Conservation (phyloP, 2,797 vertebrate genomes). For the Aulostomus chinensis region DNA sequence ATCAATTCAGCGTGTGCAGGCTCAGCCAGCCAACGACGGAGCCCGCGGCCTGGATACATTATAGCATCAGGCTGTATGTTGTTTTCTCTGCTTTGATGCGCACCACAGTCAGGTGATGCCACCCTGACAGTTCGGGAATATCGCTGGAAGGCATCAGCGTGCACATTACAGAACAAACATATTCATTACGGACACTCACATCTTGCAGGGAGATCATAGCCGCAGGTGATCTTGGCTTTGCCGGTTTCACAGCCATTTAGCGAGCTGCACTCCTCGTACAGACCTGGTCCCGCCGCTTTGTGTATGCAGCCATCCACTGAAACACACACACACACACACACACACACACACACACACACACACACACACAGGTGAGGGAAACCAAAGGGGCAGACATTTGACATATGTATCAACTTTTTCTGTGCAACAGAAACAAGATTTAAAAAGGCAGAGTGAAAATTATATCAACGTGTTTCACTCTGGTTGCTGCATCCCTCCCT, state of each 20-base stretch:
- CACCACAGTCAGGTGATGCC: too few species aligned
- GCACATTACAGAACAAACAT: background rate
- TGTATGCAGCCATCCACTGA: constrained; percentile 98
- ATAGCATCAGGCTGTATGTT: too few species aligned
- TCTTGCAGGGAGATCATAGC: constrained; percentile 95
- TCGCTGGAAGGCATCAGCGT: background rate
- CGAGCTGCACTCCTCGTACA: constrained; percentile 92
- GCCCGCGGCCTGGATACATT: constrained; percentile 21
- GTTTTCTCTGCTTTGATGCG: background rate
- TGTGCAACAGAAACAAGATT: background rate
- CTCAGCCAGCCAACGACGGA: too few species aligned
- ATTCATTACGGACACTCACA: constrained; percentile 85
- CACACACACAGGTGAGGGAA: constrained; percentile 37
- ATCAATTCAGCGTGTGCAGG: constrained; percentile 2
- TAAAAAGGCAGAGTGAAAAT: constrained; percentile 5
- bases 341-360: constrained; percentile 43
- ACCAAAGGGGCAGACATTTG: constrained; percentile 15
- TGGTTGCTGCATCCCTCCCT: constrained; percentile 18
- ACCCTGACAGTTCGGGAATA: too few species aligned
- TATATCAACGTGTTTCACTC: constrained; percentile 20
- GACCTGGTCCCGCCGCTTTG: constrained; percentile 91
- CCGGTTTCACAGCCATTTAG: constrained; percentile 96
- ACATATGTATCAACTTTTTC: background rate
- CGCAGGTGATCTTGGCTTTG: constrained; percentile 96
- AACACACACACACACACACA: constrained; percentile 60